A percentile compares a stretch with the other conserved stretches of the same genome.
These are phyloP conservation scores for Pseudocheirus occidentalis DNA, from an alignment of 2,797 vertebrate genomes.

Conservation along the genomic window DNA sequence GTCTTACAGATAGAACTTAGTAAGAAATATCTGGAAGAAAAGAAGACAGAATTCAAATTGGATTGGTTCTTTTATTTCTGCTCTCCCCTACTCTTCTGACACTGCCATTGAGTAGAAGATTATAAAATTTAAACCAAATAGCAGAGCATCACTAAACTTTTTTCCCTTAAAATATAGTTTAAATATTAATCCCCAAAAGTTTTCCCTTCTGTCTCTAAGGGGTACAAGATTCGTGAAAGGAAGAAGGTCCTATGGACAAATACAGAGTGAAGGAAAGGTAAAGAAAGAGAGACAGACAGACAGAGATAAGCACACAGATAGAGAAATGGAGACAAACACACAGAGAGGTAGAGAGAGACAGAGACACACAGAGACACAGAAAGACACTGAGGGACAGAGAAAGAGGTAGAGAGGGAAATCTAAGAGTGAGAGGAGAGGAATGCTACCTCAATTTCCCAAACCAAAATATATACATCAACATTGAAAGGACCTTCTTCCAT, in stretches of 20 bases:
- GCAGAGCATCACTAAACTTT: neutral
- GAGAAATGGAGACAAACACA: neutral
- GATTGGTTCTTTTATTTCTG: too few relatives aligned
- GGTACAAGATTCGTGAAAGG: neutral
- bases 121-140: neutral
- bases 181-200: accelerated
- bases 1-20: neutral
- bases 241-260: too few relatives aligned
- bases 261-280: neutral
- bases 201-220: neutral
- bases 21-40: neutral
- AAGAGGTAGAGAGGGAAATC: neutral
- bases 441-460: neutral
- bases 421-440: neutral
- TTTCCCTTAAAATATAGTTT: neutral
- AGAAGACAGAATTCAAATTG: neutral
- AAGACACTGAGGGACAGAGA: neutral
- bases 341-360: neutral
- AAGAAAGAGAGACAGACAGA: too few relatives aligned
- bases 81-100: neutral
- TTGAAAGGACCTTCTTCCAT: neutral
- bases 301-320: accelerated
- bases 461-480: accelerated
- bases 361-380: neutral
- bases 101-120: accelerated